Percentiles rank a stretch among this genome's conserved stretches.
phyloP scores from a whole-genome alignment of 2,797 vertebrate genomes.

The Megaceryle alcyon region DNA sequence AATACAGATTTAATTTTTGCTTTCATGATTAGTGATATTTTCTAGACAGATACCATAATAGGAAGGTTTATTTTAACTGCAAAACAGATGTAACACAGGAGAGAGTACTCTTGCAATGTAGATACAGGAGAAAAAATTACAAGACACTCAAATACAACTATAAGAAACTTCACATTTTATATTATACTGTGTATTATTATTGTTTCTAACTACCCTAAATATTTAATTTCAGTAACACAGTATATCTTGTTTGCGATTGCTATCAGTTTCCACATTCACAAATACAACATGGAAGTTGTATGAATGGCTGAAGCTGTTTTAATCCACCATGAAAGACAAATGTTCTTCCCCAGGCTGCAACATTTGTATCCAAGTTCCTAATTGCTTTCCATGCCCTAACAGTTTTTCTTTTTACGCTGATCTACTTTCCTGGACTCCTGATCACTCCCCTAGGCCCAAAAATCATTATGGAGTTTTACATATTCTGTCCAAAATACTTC shows the following conservation, averaged over 20 bases:
- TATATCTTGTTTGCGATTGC: neutral
- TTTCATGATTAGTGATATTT: neutral
- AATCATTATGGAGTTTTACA: constrained; percentile 40
- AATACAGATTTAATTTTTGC: neutral
- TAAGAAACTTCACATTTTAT: neutral
- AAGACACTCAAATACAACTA: neutral
- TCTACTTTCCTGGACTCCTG: constrained; percentile 41
- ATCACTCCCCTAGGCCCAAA: constrained; percentile 19
- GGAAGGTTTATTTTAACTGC: neutral
- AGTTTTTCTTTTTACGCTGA: constrained; percentile 53
- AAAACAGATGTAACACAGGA: neutral
- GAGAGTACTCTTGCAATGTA: neutral
- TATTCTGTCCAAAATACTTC: constrained; percentile 34
- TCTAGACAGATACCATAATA: neutral
- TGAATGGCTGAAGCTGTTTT: neutral
- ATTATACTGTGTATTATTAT: neutral
- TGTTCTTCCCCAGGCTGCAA: constrained; percentile 47
- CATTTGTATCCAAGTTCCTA: constrained; percentile 56
- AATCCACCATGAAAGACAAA: constrained; percentile 48
- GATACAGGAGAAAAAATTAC: neutral
- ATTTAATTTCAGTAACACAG: neutral
- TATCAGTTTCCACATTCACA: neutral
- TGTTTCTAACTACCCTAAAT: neutral
- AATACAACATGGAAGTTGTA: neutral
- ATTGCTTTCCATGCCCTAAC: constrained; percentile 54